Base-by-base conservation (phyloP, 2,888 invertebrate species). In the Achlya flavicornis region DNA sequence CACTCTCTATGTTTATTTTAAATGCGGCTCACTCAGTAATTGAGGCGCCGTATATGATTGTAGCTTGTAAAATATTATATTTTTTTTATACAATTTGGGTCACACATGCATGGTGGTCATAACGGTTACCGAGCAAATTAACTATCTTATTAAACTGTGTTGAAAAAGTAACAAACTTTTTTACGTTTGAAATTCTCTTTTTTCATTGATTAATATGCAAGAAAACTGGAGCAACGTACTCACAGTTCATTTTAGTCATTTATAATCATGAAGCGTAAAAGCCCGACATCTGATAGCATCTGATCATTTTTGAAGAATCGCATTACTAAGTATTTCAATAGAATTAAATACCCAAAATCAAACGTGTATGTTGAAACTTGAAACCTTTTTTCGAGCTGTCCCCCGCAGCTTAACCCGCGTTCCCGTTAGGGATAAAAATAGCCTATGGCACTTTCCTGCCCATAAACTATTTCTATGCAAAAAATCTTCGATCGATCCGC, bases 101-200 rank as follows among this genome's bases (percentile, higher is more conserved):
- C 41, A 58, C 58, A 41, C 38, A 41, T 26, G 58, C 61, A 46
- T 70, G 69, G 66, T 65, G 63, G 71, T 71, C 63, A 76, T 85
- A 83, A 85, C 82, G 75, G 82, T 75, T 64, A 64, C 26, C 64
- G 66, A 61, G 74, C 73, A 71, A 81, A 82, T 78, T 70, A 73
- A 73, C 66, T 71, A 67, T 63, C 65, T 65, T 68, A 66, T 66
- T 53, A 66, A 63, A 33, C 66, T 16, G 67, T 71, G 69, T 73
- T 68, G 65, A 69, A 68, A 71, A 76, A 63, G 63, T 63, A 66
- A 75, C 63, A 53, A 70, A 71, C 65, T 64, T 61, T 69, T 65
- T 66, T 63, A 57, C 62, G 61, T 62, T 26, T 61, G 60, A 59
- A 65, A 62, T 61, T 66, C 58, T 66, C 41, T 62, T 64, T 61